Evolutionary conservation across 2,113 vertebrate genomes (phyloP), one percentile per base, ranked within the genome.

Genomic region (Nymphicus hollandicus): DNA sequence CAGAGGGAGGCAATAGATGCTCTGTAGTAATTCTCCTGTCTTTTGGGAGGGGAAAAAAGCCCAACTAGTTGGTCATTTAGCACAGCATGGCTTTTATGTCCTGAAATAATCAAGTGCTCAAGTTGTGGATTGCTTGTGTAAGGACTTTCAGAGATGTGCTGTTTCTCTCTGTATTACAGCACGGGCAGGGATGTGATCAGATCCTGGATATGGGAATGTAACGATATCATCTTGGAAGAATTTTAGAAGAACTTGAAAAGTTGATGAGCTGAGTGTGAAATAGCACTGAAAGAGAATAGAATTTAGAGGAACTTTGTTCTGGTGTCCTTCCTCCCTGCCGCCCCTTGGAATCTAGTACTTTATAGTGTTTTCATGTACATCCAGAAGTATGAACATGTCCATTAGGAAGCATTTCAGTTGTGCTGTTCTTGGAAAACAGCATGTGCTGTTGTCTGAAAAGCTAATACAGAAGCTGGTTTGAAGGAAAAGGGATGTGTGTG

Each of bases 1-100:
- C 65, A 11, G n/a, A 76, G 41, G 69, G 88, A 96, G 93, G 83
- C 88, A 84, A 46, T 49, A 94, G 47, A 69, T 89, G 20, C 65
- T 69, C n/a, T 91, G 24, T 43, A 69, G 47, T 81, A 66, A 17
- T 41, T 80, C 11, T 53, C 5, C 17, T 31, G 29, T 13, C 37
- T 11, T 80, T 37, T 28, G 18, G 18, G 56, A 79, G 29, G 44
- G 4, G 9, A n/a, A 53, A 50, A 65, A 4, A 33, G 1, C 1
- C 1, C 10, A 61, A 8, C 33, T 29, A 16, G 25, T 31, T 65
- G 44, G 55, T 79, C 73, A 50, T 79, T 69, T 63, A 64, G 33
- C 18, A 5, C 8, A 55, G 77, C 19, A 35, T 9, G 3, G 50
- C 81, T 18, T 65, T 81, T 88, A 65, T 72, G 69, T 90, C 72